Evolutionary conservation across 2,113 vertebrate genomes (phyloP).

Genomic region (Phylloscopus whistleri): DNA sequence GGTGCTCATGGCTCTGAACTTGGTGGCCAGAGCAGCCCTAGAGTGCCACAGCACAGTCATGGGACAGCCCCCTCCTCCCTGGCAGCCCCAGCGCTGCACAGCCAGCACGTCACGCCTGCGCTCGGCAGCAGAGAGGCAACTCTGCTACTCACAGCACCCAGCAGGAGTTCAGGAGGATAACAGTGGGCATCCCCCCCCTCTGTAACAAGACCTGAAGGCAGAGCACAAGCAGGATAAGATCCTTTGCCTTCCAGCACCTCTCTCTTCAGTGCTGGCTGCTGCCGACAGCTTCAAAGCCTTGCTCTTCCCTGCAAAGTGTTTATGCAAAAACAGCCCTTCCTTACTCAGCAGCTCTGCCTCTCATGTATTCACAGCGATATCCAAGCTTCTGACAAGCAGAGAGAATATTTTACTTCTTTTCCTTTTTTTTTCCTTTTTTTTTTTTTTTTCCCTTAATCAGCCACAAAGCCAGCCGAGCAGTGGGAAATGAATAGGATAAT

Average conservation of each 20-base stretch:
- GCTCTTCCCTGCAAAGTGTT: conserved; percentile 13
- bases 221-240: not conserved
- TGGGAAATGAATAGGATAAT: not conserved
- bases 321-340: conserved; percentile 16
- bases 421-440: not conserved
- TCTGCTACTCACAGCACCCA: not conserved
- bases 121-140: accelerated
- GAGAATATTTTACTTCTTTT: not conserved
- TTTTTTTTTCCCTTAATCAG: not conserved
- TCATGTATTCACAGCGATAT: not conserved
- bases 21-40: accelerated
- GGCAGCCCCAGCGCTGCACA: accelerated
- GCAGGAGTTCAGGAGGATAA: not conserved
- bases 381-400: conserved; percentile 25
- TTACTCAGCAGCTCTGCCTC: conserved; percentile 56
- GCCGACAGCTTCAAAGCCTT: conserved; percentile 21
- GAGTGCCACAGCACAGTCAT: not conserved
- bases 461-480: not conserved
- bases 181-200: not conserved
- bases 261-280: not conserved
- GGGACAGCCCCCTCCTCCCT: not conserved
- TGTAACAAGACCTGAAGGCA: not conserved
- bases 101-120: accelerated
- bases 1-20: not conserved
- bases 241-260: not conserved